phyloP scores from a whole-genome alignment of 2,113 vertebrate genomes.

The Bothrops jararaca region DNA sequence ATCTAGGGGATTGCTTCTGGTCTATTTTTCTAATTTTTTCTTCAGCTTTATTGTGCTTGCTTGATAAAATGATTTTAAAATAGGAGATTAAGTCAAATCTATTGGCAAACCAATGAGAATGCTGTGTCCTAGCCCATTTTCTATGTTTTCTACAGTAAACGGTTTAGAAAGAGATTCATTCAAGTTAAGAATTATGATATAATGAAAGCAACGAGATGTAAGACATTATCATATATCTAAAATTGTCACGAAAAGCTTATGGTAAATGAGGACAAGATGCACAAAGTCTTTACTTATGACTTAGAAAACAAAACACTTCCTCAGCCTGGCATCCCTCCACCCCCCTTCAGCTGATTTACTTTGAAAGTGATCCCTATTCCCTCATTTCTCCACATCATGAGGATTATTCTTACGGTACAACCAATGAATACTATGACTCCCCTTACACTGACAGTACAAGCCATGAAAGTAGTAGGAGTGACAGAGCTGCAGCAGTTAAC shows the following conservation, averaged over 20 bases:
- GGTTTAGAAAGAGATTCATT: constrained; percentile 14
- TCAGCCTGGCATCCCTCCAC: neutral
- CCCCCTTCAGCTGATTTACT: neutral
- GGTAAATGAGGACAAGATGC: neutral
- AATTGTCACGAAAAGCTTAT: constrained; percentile 1
- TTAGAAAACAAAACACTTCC: neutral
- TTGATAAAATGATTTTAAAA: neutral
- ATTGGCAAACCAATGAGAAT: constrained; percentile 18
- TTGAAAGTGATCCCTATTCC: neutral
- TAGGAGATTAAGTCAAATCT: neutral
- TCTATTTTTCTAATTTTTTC: no score
- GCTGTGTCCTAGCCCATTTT: neutral
- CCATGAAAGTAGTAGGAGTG: neutral
- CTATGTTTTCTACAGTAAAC: constrained; percentile 11
- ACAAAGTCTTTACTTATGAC: neutral
- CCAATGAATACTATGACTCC: neutral
- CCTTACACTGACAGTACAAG: neutral
- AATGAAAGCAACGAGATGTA: neutral
- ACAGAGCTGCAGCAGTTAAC: neutral
- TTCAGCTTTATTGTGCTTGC: no score
- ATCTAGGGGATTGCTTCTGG: no score
- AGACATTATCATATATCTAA: neutral
- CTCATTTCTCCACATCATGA: neutral
- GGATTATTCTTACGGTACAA: neutral
- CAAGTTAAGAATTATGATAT: constrained; percentile 9